Evolutionary conservation across 2,888 invertebrate genomes (phyloP).

Genomic region (Drymonia ruficornis): DNA sequence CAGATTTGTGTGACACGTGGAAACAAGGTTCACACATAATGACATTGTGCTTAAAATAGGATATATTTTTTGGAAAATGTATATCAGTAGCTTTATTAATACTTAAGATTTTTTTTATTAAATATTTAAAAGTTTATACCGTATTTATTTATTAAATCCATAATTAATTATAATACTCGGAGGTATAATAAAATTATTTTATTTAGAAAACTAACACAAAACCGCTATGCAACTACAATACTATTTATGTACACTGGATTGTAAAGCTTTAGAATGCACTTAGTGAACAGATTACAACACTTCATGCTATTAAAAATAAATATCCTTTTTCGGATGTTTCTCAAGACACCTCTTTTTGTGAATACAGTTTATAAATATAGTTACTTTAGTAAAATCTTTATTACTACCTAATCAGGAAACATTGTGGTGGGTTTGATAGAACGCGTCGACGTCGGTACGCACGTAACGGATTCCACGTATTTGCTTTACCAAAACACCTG

Average conservation of each 20-base stretch:
- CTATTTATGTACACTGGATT: not conserved
- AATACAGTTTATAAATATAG: not conserved
- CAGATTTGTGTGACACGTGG: not conserved
- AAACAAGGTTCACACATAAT: not conserved
- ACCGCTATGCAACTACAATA: slow-evolving; percentile 1
- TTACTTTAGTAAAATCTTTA: no score
- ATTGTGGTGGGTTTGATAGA: no score
- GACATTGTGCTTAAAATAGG: not conserved
- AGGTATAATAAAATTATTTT: slow-evolving; percentile 1
- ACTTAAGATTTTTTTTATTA: no score
- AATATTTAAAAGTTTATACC: no score
- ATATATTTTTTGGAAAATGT: no score
- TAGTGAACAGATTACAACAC: slow-evolving; percentile 8
- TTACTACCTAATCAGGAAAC: no score
- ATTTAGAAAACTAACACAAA: not conserved
- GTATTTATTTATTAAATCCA: no score
- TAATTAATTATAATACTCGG: not conserved
- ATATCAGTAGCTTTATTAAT: no score
- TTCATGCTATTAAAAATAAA: slow-evolving; percentile 5
- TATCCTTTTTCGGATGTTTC: not conserved
- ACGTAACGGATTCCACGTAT: no score
- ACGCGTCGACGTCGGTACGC: no score
- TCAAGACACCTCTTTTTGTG: not conserved
- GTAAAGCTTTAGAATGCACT: slow-evolving; percentile 6
- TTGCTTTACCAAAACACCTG: no score